Conservation (phyloP, 2,797 vertebrate species). For the Pipistrellus nathusii region DNA sequence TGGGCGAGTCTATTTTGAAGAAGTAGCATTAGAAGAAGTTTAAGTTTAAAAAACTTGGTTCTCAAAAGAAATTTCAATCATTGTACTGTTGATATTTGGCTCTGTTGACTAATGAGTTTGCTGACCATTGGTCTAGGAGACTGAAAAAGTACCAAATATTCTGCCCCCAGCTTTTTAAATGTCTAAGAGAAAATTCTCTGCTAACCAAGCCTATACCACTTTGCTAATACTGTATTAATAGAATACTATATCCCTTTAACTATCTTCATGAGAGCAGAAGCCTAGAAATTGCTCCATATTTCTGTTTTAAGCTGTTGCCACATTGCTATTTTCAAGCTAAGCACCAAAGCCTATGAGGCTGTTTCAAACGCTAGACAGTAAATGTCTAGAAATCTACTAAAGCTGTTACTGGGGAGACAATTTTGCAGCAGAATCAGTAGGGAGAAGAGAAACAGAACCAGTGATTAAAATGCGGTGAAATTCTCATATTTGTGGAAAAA, state of each 20-base stretch:
- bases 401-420: conserved; percentile 67
- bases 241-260: not conserved
- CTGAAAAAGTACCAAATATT: not conserved
- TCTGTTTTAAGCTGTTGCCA: conserved; percentile 38
- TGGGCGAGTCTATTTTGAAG: too few relatives aligned
- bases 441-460: conserved; percentile 6
- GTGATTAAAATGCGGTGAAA: conserved; percentile 40
- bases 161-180: not conserved
- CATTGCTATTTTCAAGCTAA: conserved; percentile 61
- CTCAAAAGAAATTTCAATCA: too few relatives aligned
- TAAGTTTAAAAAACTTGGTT: too few relatives aligned
- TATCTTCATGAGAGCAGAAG: not conserved
- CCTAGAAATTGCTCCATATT: conserved; percentile 27
- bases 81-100: too few relatives aligned
- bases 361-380: conserved; percentile 48
- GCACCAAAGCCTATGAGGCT: conserved; percentile 49
- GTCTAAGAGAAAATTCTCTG: not conserved
- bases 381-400: conserved; percentile 24
- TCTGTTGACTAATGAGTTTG: too few relatives aligned
- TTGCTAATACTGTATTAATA: not conserved
- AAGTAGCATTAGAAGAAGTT: too few relatives aligned
- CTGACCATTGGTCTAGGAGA: not conserved
- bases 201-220: not conserved
- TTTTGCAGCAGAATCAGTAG: conserved; percentile 30
- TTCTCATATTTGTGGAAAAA: not conserved